Evolutionary conservation across 2,888 invertebrate species (phyloP).

Genomic region (Leistus spinibarbis): DNA sequence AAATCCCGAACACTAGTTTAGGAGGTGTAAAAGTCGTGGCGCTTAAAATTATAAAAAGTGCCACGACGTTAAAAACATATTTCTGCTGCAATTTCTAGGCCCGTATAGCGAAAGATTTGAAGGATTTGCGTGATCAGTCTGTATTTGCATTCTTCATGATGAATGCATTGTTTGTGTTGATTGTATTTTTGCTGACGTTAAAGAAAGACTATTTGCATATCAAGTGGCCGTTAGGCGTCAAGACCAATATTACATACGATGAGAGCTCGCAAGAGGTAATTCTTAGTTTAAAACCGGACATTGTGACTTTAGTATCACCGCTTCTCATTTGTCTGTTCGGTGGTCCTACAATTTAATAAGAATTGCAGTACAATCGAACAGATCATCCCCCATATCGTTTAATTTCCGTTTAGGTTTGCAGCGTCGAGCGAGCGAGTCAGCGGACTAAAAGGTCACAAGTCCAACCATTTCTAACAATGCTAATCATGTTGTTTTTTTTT

Average conservation of each 20-base stretch:
- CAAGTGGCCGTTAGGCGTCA: slow-evolving; percentile 95
- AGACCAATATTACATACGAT: slow-evolving; percentile 91
- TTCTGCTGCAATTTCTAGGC: slow-evolving; percentile 68
- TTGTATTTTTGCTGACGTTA: slow-evolving; percentile 97
- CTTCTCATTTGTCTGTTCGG: background rate
- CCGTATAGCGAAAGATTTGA: slow-evolving; percentile 87
- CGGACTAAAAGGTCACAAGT: slow-evolving; percentile 26
- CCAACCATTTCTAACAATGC: slow-evolving; percentile 16
- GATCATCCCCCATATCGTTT: background rate
- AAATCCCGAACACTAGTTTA: background rate
- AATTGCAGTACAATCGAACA: background rate
- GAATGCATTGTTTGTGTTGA: slow-evolving; percentile 97
- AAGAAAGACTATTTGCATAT: slow-evolving; percentile 96
- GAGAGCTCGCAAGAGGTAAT: slow-evolving; percentile 91
- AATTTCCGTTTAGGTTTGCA: background rate
- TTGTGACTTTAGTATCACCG: slow-evolving; percentile 41
- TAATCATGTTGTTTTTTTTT: slow-evolving; percentile 31
- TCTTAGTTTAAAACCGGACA: slow-evolving; percentile 45
- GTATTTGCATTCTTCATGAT: slow-evolving; percentile 98
- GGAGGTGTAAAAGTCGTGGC: background rate
- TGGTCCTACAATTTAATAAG: background rate
- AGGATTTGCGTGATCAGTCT: slow-evolving; percentile 92
- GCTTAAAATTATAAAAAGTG: background rate
- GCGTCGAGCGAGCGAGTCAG: background rate
- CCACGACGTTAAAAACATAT: slow-evolving; percentile 16